Evolutionary conservation across 2,888 invertebrate species (phyloP).

Genomic region (Thereva nobilitata): DNA sequence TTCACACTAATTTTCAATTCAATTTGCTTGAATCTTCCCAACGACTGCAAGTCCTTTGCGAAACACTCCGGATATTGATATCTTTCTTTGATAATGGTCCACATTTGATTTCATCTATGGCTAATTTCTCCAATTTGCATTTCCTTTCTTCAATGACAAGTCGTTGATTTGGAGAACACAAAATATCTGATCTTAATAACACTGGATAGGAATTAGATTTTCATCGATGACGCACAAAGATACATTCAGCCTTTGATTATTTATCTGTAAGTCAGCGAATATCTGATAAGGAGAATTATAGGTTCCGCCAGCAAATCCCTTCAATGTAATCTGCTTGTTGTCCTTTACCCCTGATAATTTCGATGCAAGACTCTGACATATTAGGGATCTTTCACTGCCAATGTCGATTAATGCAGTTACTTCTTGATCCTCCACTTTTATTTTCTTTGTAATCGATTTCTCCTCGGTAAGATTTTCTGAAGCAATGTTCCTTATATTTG

Average conservation of each 20-base stretch:
- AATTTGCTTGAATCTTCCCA: neutral
- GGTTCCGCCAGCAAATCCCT: neutral
- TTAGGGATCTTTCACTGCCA: neutral
- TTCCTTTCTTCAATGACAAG: neutral
- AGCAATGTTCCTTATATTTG: neutral
- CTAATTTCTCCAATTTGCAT: neutral
- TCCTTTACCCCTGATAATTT: neutral
- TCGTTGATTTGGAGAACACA: neutral
- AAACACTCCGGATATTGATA: neutral
- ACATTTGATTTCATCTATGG: neutral
- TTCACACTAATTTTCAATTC: neutral
- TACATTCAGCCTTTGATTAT: neutral
- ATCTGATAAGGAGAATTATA: neutral
- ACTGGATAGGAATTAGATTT: neutral
- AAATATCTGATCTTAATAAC: neutral
- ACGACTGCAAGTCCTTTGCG: no score
- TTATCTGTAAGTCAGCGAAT: neutral
- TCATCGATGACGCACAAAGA: neutral
- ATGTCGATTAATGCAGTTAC: neutral
- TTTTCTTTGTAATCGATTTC: neutral
- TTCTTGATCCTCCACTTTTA: neutral
- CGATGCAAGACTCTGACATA: neutral
- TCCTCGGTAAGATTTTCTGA: neutral
- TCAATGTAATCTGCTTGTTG: neutral
- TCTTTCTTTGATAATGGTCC: neutral